phyloP scores from a whole-genome alignment of 2,113 vertebrate species.

The Andinoacara biseriatus region DNA sequence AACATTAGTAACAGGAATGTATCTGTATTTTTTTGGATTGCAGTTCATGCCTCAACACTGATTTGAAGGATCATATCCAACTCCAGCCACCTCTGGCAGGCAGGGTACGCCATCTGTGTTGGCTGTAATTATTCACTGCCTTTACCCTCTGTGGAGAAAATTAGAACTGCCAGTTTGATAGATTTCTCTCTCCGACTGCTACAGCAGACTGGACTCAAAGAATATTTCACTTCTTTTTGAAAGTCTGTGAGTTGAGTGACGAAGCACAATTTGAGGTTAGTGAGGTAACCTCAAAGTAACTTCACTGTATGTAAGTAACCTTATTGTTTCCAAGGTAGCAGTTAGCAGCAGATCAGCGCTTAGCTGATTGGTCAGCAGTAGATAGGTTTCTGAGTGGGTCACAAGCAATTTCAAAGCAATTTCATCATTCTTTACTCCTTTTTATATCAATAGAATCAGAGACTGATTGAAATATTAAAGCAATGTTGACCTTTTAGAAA shows the following conservation, averaged over 20 bases:
- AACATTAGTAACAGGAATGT: constrained; percentile 15
- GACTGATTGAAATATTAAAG: too few relatives aligned
- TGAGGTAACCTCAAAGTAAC: neutral
- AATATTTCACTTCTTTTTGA: neutral
- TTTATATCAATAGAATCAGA: fast-evolving
- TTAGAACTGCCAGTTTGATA: constrained; percentile 54
- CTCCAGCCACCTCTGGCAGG: constrained; percentile 32
- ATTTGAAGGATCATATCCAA: constrained; percentile 25
- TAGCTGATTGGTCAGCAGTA: neutral
- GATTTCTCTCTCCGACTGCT: constrained; percentile 26
- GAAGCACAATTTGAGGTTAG: neutral
- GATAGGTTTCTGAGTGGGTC: neutral
- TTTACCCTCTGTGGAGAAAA: constrained; percentile 47
- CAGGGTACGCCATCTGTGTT: constrained; percentile 38
- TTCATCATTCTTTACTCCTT: neutral
- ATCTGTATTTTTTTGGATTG: constrained; percentile 10
- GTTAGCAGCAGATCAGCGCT: neutral
- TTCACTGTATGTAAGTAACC: too few relatives aligned
- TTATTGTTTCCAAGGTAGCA: neutral
- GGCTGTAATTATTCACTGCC: constrained; percentile 48
- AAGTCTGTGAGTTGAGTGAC: neutral
- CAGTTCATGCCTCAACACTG: constrained; percentile 16
- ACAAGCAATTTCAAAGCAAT: neutral
- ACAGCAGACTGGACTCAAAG: neutral
- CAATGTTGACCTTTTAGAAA: neutral